Evolutionary conservation across 1,140 invertebrate genomes (phyloP).

Genomic region (Brachionus koreanus): DNA sequence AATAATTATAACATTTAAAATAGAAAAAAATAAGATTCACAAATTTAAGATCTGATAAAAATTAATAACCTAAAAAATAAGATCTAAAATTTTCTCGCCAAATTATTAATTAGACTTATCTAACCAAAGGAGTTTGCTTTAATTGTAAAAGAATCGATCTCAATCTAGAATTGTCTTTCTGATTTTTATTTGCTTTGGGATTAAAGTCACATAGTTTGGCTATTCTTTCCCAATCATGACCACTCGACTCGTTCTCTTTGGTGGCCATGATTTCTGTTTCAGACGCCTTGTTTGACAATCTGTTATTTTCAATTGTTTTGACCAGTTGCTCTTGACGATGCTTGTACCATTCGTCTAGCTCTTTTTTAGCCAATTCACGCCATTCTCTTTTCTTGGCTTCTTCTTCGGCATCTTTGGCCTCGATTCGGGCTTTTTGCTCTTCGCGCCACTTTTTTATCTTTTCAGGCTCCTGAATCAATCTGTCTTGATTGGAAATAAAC

Average conservation of each 20-base stretch:
- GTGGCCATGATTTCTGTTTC: slow-evolving; percentile 19
- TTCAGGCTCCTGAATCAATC: slow-evolving; percentile 77
- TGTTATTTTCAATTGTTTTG: slow-evolving; percentile 86
- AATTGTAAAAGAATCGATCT: slow-evolving; percentile 83
- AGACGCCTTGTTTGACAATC: slow-evolving; percentile 61
- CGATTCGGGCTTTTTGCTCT: slow-evolving; percentile 77
- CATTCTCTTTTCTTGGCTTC: slow-evolving; percentile 61
- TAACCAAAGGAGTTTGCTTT: slow-evolving; percentile 20
- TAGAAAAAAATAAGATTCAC: background rate
- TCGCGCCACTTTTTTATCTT: slow-evolving; percentile 88
- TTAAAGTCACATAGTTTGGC: slow-evolving; percentile 91
- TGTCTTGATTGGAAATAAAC: slow-evolving; percentile 53
- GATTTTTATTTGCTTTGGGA: slow-evolving; percentile 79
- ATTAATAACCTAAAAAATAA: background rate
- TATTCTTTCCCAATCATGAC: slow-evolving; percentile 87
- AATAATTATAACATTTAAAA: background rate
- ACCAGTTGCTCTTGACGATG: slow-evolving; percentile 84
- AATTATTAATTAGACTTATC: background rate
- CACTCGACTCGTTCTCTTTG: background rate
- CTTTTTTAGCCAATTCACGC: slow-evolving; percentile 56
- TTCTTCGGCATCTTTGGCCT: slow-evolving; percentile 86
- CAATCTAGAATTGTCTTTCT: slow-evolving; percentile 86
- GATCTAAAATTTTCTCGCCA: background rate
- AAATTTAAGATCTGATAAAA: background rate
- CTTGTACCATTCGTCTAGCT: slow-evolving; percentile 79